Conservation (phyloP, 2,113 vertebrate genomes). For the Albula glossodonta region DNA sequence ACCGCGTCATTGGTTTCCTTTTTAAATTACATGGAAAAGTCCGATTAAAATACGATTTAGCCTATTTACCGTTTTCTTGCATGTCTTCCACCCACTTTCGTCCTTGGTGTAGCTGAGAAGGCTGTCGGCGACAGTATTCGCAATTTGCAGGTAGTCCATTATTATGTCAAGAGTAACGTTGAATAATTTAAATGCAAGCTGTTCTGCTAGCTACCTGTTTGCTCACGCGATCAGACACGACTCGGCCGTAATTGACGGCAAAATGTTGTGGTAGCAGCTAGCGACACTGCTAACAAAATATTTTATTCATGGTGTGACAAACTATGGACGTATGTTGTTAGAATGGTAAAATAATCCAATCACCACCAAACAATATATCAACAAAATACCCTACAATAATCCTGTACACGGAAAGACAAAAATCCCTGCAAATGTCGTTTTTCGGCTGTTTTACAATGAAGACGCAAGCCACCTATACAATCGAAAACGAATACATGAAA, state of each 20-base stretch:
- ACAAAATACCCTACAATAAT: neutral
- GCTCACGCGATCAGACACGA: neutral
- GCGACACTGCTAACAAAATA: neutral
- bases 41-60: neutral
- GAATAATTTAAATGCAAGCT: neutral
- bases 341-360: neutral
- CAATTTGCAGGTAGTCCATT: constrained; percentile 19
- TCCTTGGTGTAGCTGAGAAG: constrained; percentile 77
- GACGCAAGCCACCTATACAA: neutral
- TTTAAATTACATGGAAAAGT: neutral
- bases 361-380: neutral
- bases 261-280: neutral
- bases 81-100: constrained; percentile 74
- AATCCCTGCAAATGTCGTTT: neutral
- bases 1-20: neutral
- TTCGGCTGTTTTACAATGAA: neutral
- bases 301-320: neutral
- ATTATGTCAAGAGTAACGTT: neutral
- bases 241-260: neutral
- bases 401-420: neutral
- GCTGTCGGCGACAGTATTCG: constrained; percentile 62
- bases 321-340: neutral
- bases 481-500: neutral
- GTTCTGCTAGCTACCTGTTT: neutral
- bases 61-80: constrained; percentile 22